Base-by-base conservation (phyloP, 2,888 invertebrate genomes). In the Tachystola acroxantha region DNA sequence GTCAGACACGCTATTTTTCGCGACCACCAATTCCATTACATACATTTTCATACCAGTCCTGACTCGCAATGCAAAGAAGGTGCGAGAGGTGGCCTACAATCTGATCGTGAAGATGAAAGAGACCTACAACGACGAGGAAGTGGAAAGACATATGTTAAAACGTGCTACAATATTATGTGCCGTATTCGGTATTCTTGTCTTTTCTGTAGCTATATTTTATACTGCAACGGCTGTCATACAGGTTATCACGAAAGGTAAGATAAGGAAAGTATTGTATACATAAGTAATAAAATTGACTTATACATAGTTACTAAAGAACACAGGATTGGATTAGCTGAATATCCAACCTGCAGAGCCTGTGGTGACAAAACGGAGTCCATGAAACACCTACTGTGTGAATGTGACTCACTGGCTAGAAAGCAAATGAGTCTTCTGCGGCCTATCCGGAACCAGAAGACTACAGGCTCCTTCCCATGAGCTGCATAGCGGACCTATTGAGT, bases 61-160 rank as follows among this genome's bases (percentile, higher is more conserved):
- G 0, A 25, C 10, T 3, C 24, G 36, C 5, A 16, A 50, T 7
- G 28, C 20, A 25, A 25, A 28, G 0, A 31, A 35, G 2, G 31
- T 47, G 1, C 42, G 26, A 5, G 20, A 31, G 3, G 9, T 47
- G 0, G 5, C 48, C 5, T 29, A 27, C 6, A 35, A 37, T 5
- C 10, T 54, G 13, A 30, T 34, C 1, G 37, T 48, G 3, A 14
- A 10, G 0, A 30, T 50, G 6, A 76, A 73, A 37, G 36, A 36
- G 2, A 35, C 50, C 0, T 49, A 64, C 39, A 76, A 70, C 30
- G 68, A 78, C 35, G 33, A 37, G 0, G 41, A 48, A 2, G 53
- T 73, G 5, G 76, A 80, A 26, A 42, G 36, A 29, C 39, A 53
- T 6, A 71, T 76, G 69, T 59, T 78, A 3, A 53, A 37, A 19